Base-by-base conservation (phyloP, 2,113 vertebrate species). In the Crotophaga sulcirostris region DNA sequence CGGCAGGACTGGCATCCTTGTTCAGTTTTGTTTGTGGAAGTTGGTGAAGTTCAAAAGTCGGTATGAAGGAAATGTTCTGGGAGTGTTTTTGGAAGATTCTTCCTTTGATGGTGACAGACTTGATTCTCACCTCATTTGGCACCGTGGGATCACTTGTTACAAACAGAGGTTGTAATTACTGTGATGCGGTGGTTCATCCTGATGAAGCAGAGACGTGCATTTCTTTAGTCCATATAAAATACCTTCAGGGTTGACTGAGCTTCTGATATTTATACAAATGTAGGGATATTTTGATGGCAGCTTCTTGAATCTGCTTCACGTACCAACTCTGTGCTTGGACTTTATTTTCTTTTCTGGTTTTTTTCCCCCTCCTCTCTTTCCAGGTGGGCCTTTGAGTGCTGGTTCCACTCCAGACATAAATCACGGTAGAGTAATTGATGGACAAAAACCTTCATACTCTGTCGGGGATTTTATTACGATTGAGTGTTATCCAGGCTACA, bases 341-440 rank as follows among this genome's bases (percentile, higher is more conserved):
- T 58, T 36, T 9, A 24, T 18, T 79, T 84, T 6, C 7, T 21
- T 18, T 17, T 16, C 5, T 21, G 19, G 4, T 8, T 5, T 2
- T 5, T 31, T 1, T 2, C 9, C 3, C 5, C 1, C 2, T 1
- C 0, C 8, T 58, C 38, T 13, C 18, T 49, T 42, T 68, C 49
- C 77, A 94, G 95, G 94, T 31, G 5, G 0, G 2, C 0, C 40
- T 76, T 1, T 7, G 64, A 8, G 3, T n/a, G 54, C 47, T 72
- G 64, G 6, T 75, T 42, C 14, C 31, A 68, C 77, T 0, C 96
- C 84, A 19, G 1, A 40, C 16, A 93, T 97, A 19, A 42, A 0
- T 13, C 0, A 83, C 10, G 94, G 95, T 5, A 79, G 45, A 62
- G 51, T 97, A 38, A 36, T 34, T 56, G 21, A 29, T 6, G 96